Evolutionary conservation across 1,140 invertebrate genomes (phyloP), one percentile per base, ranked within the genome.

Genomic region (Heliconius congener): DNA sequence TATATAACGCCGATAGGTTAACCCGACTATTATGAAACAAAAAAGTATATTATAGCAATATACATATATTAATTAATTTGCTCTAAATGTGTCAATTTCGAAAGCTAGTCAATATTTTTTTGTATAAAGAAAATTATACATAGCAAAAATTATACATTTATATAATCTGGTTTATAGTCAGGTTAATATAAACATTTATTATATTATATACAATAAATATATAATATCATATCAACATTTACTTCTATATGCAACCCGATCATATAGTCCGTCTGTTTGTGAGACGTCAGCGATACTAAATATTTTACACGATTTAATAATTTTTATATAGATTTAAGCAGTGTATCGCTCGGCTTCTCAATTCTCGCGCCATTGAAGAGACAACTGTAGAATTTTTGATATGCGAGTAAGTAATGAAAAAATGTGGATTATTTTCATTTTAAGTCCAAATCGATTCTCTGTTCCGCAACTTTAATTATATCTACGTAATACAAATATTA

Each of bases 151-250:
- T 23, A 11, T 66, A 66, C 23, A 60, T 37, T 23, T 18, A 23
- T 66, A 66, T 60, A 60, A 60, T 27, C 30, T 66, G 16, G 23
- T 27, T 30, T 66, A 23, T 30, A 66, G 60, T 66, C 60, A 23
- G 60, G 23, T 30, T 27, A 27, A 13, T 66, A 27, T 30, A 27
- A 66, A 66, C 13, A 13, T 71, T 71, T 34, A 55, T 78, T 76
- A 77, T 71, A 55, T 78, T 76, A 78, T 79, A 76, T 81, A 83
- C 70, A 83, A 73, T 79, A 74, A 78, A 74, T 66, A 74, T 79
- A 72, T 66, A 79, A 60, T 80, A 81, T 82, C 81, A 86, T 85
- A 86, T 86, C 85, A 84, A 86, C 90, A 90, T 90, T 91, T 91
- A 91, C 90, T 91, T 88, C 88, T 81, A 78, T 76, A 71, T 71